These are phyloP conservation scores for Hippoglossus stenolepis DNA, from an alignment of 2,113 vertebrate species.

Conservation along the genomic window DNA sequence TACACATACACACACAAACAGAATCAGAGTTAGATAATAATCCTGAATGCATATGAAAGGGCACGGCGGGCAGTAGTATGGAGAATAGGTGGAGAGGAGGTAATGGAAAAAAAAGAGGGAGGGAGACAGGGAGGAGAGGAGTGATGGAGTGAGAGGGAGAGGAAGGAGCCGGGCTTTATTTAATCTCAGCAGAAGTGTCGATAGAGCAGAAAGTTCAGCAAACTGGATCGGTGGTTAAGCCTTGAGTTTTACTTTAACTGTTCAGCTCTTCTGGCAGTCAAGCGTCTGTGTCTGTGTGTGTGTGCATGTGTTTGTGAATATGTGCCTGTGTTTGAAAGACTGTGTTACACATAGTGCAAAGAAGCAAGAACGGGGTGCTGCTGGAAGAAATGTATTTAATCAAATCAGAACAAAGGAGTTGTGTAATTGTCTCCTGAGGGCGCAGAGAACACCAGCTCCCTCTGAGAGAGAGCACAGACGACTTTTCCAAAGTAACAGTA, in stretches of 20 bases:
- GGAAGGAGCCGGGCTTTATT: conserved; percentile 74
- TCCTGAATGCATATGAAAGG: conserved; percentile 69
- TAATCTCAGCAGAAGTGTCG: conserved; percentile 80
- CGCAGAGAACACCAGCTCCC: conserved; percentile 50
- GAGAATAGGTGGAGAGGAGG: conserved; percentile 44
- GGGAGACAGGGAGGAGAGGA: conserved; percentile 26
- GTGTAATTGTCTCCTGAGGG: conserved; percentile 72
- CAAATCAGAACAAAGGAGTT: conserved; percentile 77
- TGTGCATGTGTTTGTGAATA: conserved; percentile 10
- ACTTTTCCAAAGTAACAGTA: conserved; percentile 48
- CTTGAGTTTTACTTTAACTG: conserved; percentile 75
- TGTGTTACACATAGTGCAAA: conserved; percentile 67
- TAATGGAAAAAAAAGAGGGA: conserved; percentile 14
- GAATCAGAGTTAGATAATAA: conserved; percentile 58
- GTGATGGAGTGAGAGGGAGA: conserved; percentile 48
- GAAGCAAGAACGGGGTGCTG: conserved; percentile 59
- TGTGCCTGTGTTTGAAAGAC: conserved; percentile 25
- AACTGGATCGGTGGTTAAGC: conserved; percentile 79
- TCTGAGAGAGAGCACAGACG: conserved; percentile 35
- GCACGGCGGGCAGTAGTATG: conserved; percentile 51
- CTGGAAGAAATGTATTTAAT: conserved; percentile 76
- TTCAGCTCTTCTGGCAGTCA: conserved; percentile 63
- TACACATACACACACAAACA: conserved; percentile 71
- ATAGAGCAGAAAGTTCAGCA: conserved; percentile 82
- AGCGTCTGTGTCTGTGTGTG: conserved; percentile 21